Base-by-base conservation (phyloP, 1,140 invertebrate genomes). In the Zaprionus gabonicus region DNA sequence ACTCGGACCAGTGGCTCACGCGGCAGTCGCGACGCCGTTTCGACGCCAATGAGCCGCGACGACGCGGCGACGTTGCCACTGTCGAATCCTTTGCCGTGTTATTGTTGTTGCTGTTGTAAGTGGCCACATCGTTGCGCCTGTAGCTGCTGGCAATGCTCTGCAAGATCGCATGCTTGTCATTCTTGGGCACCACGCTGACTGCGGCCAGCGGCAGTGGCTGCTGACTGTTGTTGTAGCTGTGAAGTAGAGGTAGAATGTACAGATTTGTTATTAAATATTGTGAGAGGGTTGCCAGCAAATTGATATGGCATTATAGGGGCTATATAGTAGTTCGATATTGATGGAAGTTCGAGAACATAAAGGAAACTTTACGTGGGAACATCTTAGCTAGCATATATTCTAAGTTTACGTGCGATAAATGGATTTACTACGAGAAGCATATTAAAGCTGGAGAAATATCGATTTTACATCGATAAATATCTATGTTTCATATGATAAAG, bases 1-100 rank as follows among this genome's bases (percentile, higher is more conserved):
- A 98, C 69, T 95, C 95, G 3, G 96, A 95, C 97, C 97, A 98
- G 70, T 97, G 96, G 57, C 96, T 95, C n/a, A 98, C 96, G 76
- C 96, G 95, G 92, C 97, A 98, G 91, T 98, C 96, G 59, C 91
- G 91, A 38, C 82, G 87, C 15, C 87, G 41, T 57, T 91, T 85
- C 23, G 81, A 95, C 60, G 38, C 66, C 62, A 78, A 27, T 28
- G 67, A 57, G 28, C 55, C 51, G 93, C 59, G 95, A 94, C 93
- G 91, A 44, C 83, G 79, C 46, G 17, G 17, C 46, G 46, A 51
- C 34, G 65, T 31, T 31, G 72, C 2, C 20, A 9, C 27, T 34
- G 68, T 1, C 57, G 27, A 4, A 20, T 49, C 57, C 59, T 75
- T 63, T 71, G 28, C 31, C 63, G 53, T 59, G 23, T 60, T 69